Evolutionary conservation across 2,888 invertebrate genomes (phyloP), one percentile per base, ranked within the genome.

Genomic region (Nycteola revayana): DNA sequence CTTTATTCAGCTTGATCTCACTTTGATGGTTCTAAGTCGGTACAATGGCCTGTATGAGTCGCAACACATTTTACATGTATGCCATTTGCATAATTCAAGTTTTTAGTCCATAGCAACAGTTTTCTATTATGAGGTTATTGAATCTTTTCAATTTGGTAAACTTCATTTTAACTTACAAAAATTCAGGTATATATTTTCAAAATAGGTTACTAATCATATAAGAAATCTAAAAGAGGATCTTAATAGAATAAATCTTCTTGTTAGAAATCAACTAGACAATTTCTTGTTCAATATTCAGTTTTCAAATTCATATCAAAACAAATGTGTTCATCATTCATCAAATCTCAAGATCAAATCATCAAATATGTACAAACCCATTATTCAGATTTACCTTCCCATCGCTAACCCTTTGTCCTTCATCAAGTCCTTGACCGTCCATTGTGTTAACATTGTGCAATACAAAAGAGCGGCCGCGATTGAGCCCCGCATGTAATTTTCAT

Each of bases 381-480:
- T 59, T 49, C 32, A 49, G 54, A 49, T 49, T 54, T 51, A 57
- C 57, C 60, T 50, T 67, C 59, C 39, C 55, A 49, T 57, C 62
- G 61, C 48, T 72, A 75, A 78, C 75, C 81, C 76, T 82, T 86
- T 84, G 76, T 80, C 76, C 79, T 75, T 66, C 63, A 60, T 65
- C 64, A 75, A 87, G 85, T 85, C 85, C 87, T 88, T 87, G 86
- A 84, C 85, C 87, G 80, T 63, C 65, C 67, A 76, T 81, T 80
- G 77, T 78, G 48, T 54, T 9, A 35, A 60, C 62, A 72, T 73
- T 75, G 74, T 72, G 57, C 63, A 37, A 59, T 50, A 86, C 84
- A 85, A 87, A 85, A 69, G 75, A 59, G 74, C 83, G 81, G 76
- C 79, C 64, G 75, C 73, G 83, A 81, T 79, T 81, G 84, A 79